Evolutionary conservation across 2,888 invertebrate species (phyloP).

Genomic region (Rotaria socialis): DNA sequence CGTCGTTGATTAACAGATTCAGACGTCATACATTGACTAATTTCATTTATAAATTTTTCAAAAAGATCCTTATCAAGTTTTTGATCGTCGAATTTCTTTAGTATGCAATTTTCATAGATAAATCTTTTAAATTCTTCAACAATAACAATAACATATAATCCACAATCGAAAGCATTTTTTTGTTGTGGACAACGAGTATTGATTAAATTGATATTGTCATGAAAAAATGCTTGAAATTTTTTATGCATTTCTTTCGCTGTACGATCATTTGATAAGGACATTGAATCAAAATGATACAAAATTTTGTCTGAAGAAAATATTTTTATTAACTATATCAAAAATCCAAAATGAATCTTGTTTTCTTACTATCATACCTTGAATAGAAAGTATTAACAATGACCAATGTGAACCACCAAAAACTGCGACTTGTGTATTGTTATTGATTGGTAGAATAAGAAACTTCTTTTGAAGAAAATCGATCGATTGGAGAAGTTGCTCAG

Average conservation of each 20-base stretch:
- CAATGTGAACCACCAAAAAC: background rate
- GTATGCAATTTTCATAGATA: background rate
- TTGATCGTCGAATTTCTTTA: background rate
- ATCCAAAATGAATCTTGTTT: too few relatives aligned
- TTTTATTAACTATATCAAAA: background rate
- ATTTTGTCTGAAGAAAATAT: background rate
- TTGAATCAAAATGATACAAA: slow-evolving; percentile 24
- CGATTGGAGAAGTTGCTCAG: background rate
- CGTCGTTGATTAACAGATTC: background rate
- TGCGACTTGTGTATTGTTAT: background rate
- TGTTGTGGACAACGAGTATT: slow-evolving; percentile 14
- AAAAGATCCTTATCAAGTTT: background rate
- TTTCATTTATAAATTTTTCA: background rate
- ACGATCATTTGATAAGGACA: background rate
- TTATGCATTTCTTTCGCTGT: background rate
- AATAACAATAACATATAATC: background rate
- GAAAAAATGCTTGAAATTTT: background rate
- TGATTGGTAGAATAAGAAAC: background rate
- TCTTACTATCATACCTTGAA: background rate
- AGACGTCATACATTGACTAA: background rate
- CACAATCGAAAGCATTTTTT: slow-evolving; percentile 1
- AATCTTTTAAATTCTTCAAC: background rate
- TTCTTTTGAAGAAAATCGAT: background rate
- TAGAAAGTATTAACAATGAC: background rate
- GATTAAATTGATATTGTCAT: background rate